Conservation (phyloP, 2,797 vertebrate species). For the Hephaestus fuliginosus region DNA sequence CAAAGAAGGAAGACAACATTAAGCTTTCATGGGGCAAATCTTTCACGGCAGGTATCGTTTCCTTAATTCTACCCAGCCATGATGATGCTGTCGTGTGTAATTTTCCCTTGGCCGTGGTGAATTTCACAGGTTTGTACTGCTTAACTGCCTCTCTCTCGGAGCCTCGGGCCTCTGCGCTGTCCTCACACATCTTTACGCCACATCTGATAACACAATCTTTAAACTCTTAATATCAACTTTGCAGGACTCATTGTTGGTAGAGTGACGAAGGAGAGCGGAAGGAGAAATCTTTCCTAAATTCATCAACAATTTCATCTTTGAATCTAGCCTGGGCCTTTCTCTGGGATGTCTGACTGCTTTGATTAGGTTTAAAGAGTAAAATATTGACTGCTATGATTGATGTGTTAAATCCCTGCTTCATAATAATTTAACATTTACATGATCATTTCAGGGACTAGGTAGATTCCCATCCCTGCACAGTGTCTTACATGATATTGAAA, state of each 20-base stretch:
- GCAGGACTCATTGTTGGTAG: not conserved
- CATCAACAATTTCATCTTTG: not conserved
- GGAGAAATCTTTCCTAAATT: not conserved
- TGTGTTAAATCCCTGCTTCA: not conserved
- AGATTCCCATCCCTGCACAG: not conserved
- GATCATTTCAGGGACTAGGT: not conserved
- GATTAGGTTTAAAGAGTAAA: not conserved
- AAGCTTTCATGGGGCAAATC: not conserved
- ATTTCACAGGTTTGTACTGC: slow-evolving; percentile 35
- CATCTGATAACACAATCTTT: slow-evolving; percentile 17
- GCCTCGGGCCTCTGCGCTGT: slow-evolving; percentile 9
- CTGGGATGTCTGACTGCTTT: not conserved
- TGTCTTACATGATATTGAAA: not conserved
- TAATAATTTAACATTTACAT: not conserved
- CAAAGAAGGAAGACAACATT: slow-evolving; percentile 4
- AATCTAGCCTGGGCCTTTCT: not conserved
- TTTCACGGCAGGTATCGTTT: not conserved
- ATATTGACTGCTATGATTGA: not conserved
- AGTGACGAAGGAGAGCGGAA: not conserved
- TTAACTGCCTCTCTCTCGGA: slow-evolving; percentile 14
- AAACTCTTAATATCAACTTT: slow-evolving; percentile 22
- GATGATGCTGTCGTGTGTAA: slow-evolving; percentile 23
- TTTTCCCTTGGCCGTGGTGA: slow-evolving; percentile 29
- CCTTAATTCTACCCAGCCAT: not conserved
- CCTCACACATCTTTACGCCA: slow-evolving; percentile 1